A percentile compares a stretch with the other conserved stretches of the same genome.
These are phyloP conservation scores for Barypeithes pellucidus DNA, from an alignment of 2,888 invertebrate genomes.

Conservation along the genomic window DNA sequence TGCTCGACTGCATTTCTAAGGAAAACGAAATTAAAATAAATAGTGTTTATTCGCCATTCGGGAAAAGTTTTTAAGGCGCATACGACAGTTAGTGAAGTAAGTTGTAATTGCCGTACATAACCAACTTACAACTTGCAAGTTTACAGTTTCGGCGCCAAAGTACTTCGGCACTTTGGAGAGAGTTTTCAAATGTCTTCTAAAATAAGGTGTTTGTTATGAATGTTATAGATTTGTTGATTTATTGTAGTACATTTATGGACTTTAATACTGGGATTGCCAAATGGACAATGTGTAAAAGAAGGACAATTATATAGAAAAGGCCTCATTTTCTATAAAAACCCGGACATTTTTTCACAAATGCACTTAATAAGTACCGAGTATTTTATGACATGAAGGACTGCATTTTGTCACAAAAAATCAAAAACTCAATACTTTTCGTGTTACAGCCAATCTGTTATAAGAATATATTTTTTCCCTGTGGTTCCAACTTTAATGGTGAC, in stretches of 20 bases:
- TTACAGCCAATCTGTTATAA: too few relatives aligned
- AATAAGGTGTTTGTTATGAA: constrained; percentile 16
- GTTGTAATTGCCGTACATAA: constrained; percentile 36
- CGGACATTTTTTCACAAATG: too few relatives aligned
- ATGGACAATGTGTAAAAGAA: too few relatives aligned
- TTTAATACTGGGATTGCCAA: too few relatives aligned
- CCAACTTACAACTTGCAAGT: constrained; percentile 34
- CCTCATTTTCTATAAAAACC: too few relatives aligned
- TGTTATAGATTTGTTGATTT: constrained; percentile 1
- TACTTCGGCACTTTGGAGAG: constrained; percentile 18
- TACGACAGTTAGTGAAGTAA: constrained; percentile 17
- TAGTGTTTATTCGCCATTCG: constrained; percentile 15
- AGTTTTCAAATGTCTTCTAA: constrained; percentile 1
- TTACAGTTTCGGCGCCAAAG: constrained; percentile 27
- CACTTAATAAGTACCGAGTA: too few relatives aligned
- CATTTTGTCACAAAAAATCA: too few relatives aligned
- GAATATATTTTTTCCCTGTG: too few relatives aligned
- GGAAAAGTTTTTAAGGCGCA: constrained; percentile 9
- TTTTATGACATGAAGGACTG: too few relatives aligned
- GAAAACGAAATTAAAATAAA: constrained; percentile 23
- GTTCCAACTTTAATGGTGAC: too few relatives aligned
- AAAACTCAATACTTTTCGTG: too few relatives aligned
- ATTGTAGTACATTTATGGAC: not conserved
- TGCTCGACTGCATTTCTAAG: constrained; percentile 2
- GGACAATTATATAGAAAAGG: too few relatives aligned